Conservation (phyloP, 2,113 vertebrate species). For the Notarius quadriscutis region DNA sequence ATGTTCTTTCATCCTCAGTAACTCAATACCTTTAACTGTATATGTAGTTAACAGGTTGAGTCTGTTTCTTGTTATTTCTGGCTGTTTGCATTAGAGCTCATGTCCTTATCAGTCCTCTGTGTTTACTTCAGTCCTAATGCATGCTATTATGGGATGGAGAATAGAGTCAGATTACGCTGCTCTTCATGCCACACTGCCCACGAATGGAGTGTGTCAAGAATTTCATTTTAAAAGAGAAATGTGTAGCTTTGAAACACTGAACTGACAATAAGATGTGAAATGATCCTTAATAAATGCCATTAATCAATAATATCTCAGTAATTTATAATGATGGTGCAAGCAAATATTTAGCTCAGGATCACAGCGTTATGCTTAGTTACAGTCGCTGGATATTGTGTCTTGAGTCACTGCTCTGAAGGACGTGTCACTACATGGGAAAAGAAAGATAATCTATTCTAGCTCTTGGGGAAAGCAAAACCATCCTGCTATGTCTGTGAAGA, state of each 20-base stretch:
- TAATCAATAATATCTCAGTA: no score
- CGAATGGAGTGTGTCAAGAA: constrained; percentile 9
- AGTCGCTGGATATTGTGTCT: neutral
- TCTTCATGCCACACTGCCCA: neutral
- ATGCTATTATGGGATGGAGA: constrained; percentile 42
- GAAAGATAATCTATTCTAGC: neutral
- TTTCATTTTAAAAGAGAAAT: neutral
- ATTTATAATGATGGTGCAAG: neutral
- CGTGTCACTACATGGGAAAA: neutral
- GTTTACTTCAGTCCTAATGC: constrained; percentile 33
- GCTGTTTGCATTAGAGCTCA: neutral
- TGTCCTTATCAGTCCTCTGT: constrained; percentile 10
- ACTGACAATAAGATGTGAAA: neutral
- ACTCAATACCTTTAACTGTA: neutral
- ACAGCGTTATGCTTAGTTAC: neutral
- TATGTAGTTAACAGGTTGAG: neutral
- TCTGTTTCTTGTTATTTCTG: neutral
- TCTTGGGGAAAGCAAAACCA: no score
- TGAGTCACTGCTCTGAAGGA: neutral
- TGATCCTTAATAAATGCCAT: neutral
- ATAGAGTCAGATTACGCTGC: constrained; percentile 17
- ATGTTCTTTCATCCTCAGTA: neutral
- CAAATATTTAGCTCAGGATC: neutral
- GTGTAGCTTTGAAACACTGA: neutral
- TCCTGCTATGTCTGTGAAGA: neutral